Percentiles rank a stretch among this genome's conserved stretches.
Evolutionary conservation across 2,113 vertebrate species (phyloP).

Genomic region (Ailuropoda melanoleuca): DNA sequence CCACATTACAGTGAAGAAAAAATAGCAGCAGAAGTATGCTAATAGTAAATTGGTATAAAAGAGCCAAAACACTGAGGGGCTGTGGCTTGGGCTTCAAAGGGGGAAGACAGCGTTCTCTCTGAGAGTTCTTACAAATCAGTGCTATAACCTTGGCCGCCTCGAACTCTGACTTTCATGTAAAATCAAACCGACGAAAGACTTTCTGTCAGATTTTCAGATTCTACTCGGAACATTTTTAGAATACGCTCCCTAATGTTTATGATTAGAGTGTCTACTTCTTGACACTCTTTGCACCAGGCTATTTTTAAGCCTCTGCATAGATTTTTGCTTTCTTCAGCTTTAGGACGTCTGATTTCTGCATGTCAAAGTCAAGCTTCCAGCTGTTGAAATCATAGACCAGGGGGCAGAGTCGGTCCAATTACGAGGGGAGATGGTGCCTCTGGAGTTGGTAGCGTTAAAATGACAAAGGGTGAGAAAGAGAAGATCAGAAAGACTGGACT

Average conservation of each 20-base stretch:
- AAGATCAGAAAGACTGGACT: background rate
- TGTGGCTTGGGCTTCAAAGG: conserved; percentile 10
- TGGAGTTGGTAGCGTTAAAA: background rate
- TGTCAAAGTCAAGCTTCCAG: conserved; percentile 24
- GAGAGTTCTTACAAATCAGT: conserved; percentile 46
- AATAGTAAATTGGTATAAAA: conserved; percentile 63
- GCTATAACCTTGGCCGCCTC: conserved; percentile 55
- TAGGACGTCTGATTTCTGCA: conserved; percentile 35
- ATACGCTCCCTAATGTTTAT: conserved; percentile 40
- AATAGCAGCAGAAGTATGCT: conserved; percentile 8
- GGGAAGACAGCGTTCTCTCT: background rate
- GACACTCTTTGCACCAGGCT: conserved; percentile 34
- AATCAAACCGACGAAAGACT: conserved; percentile 30
- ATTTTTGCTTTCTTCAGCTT: conserved; percentile 24
- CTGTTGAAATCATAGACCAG: background rate
- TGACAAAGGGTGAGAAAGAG: background rate
- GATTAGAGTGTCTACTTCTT: conserved; percentile 69
- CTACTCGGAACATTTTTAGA: conserved; percentile 73
- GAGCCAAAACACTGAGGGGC: conserved; percentile 57
- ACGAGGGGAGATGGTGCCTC: background rate
- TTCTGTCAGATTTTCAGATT: background rate
- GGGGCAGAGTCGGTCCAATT: conserved; percentile 8
- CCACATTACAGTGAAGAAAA: conserved; percentile 57
- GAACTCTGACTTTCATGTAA: conserved; percentile 52
- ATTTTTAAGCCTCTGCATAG: conserved; percentile 66